These are phyloP conservation scores for Oithona nana DNA, from an alignment of 2,888 invertebrate species.

Conservation along the genomic window DNA sequence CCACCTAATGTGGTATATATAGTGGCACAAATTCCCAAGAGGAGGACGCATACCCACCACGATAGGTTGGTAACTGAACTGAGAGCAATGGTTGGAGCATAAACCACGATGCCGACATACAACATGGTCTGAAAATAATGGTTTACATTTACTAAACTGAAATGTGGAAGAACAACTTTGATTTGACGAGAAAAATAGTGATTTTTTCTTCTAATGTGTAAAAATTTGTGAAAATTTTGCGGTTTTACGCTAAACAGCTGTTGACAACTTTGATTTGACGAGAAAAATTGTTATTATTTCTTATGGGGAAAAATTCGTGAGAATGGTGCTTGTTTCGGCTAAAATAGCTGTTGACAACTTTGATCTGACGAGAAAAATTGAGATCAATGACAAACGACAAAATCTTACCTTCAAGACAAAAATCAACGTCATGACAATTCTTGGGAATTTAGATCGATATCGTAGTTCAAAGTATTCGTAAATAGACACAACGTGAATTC, in stretches of 20 bases:
- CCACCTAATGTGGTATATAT: constrained; percentile 18
- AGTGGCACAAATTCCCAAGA: background rate
- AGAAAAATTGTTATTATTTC: too few relatives aligned
- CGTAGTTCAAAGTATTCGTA: constrained; percentile 1
- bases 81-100: background rate
- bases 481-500: background rate
- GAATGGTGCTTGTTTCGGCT: too few relatives aligned
- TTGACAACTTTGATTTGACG: too few relatives aligned
- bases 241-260: too few relatives aligned
- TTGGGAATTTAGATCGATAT: background rate
- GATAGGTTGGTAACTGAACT: background rate
- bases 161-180: background rate
- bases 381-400: too few relatives aligned
- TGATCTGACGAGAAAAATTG: too few relatives aligned
- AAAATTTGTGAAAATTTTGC: too few relatives aligned
- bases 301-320: too few relatives aligned
- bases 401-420: background rate
- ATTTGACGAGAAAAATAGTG: too few relatives aligned
- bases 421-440: background rate
- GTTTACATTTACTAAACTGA: background rate
- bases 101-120: background rate
- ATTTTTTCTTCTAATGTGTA: too few relatives aligned
- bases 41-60: background rate
- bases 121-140: background rate
- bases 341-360: too few relatives aligned